Conservation (phyloP, 2,797 vertebrate species). For the Gastrophryne carolinensis region DNA sequence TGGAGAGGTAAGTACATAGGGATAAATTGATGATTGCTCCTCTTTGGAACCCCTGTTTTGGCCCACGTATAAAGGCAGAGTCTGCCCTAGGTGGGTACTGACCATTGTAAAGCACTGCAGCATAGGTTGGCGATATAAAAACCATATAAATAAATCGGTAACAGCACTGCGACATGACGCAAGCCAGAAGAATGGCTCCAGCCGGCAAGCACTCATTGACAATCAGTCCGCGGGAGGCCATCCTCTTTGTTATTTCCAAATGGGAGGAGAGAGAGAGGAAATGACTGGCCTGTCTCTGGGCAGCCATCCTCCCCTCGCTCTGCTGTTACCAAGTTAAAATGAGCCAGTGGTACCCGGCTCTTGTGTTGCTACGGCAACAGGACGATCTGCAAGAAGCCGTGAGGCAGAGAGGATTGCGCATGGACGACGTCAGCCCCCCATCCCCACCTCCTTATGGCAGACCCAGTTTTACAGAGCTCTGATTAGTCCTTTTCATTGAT, state of each 20-base stretch:
- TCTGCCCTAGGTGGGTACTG: no score
- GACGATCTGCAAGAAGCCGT: constrained; percentile 3
- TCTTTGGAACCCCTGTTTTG: no score
- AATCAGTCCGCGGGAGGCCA: background rate
- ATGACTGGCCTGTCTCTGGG: background rate
- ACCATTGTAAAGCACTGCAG: no score
- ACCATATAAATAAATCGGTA: no score
- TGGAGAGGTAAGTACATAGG: no score
- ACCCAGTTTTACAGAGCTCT: constrained; percentile 16
- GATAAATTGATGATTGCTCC: no score
- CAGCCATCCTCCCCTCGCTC: background rate
- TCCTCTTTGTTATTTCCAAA: background rate
- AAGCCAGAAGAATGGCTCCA: background rate
- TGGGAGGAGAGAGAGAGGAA: background rate
- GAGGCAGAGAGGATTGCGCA: constrained; percentile 30
- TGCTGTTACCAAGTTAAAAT: constrained; percentile 7
- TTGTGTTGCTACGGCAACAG: constrained; percentile 41
- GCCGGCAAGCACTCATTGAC: background rate
- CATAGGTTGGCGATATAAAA: no score
- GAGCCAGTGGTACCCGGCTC: background rate
- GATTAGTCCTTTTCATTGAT: constrained; percentile 5
- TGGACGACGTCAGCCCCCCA: constrained; percentile 20
- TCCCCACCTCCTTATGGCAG: background rate
- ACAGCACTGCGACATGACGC: no score
- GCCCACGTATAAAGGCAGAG: no score